Base-by-base conservation (phyloP, 2,113 vertebrate species). In the Phaethon lepturus region DNA sequence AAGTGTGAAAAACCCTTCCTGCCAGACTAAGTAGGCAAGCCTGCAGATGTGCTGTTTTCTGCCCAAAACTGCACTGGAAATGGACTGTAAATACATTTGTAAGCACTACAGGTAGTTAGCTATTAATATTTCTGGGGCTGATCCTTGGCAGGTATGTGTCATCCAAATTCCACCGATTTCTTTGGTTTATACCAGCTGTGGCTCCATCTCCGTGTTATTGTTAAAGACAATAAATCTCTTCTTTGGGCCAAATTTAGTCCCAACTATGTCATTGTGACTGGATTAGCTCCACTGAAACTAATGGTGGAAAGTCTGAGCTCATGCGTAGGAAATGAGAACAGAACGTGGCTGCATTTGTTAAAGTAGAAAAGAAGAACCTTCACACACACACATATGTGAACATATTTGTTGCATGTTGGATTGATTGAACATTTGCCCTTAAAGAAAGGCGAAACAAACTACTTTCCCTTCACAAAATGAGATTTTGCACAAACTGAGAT, bases 41-140 rank as follows among this genome's bases (percentile, higher is more conserved):
- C 80, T 76, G 86, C 29, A 89, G 91, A 82, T 68, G 35, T 73
- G 53, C 84, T 63, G 66, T 62, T 63, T 73, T 83, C 71, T 92
- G 75, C 68, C 56, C 83, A 74, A 77, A 95, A 62, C 88, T 78
- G 80, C 38, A 23, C 78, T 83, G 78, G 63, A 77, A 87, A 63
- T 9, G 80, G 94, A 6, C 93, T 93, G 66, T 24, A 86, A 96
- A 94, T 72, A 69, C 66, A 82, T 82, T 82, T 91, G 69, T 91
- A 97, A 95, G 86, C 80, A 91, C 83, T 75, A 88, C 86, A 94
- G 86, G 91, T 94, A 96, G 84, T 91, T 89, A 79, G 80, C 53
- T 82, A 75, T 85, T 95, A 78, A 33, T 87, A 68, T 95, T 89
- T 75, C 79, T 72, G 44, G 73, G 88, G 52, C 29, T 86, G 94